Base-by-base conservation (phyloP, 1,140 invertebrate genomes). In the Calliphora vicina region DNA sequence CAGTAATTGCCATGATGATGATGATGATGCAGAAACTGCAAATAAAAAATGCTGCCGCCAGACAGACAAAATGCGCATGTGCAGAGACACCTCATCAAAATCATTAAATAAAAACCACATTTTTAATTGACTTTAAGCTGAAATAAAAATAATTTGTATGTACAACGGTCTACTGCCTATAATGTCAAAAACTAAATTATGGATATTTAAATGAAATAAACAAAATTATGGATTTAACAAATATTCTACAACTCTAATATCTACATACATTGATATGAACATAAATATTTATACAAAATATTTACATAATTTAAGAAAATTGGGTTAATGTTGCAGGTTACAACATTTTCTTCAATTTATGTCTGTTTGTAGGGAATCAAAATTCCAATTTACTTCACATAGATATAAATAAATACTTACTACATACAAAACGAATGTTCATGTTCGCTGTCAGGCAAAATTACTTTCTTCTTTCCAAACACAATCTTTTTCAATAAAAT, bases 391-490 rank as follows among this genome's bases (percentile, higher is more conserved):
- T 57, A n/a, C 13, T 57, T 57, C 17, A n/a, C 17, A 2, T 35
- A n/a, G n/a, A n/a, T n/a, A n/a, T n/a, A n/a, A n/a, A n/a, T n/a
- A 35, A 35, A 35, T 35, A 35, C 35, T 57, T n/a, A n/a, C 15
- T n/a, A 57, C n/a, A n/a, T n/a, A 57, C n/a, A 57, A 57, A 57
- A 57, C 50, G 50, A 57, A 57, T 57, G 50, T 57, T 57, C 50
- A 57, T 57, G 50, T 57, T 57, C 15, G n/a, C 50, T 57, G 50
- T 57, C 50, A 57, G 45, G 13, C 50, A 13, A 57, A 15, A 57
- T 57, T n/a, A 57, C 50, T 57, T 57, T 57, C 50, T 57, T 57
- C 50, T 57, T n/a, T 57, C 50, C 6, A 57, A 57, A 57, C 6
- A 6, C 50, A 57, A 57, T 57, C 50, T n/a, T 17, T n/a, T n/a